Percentiles rank a stretch among this genome's conserved stretches.
Conservation (phyloP, 2,113 vertebrate genomes). For the Coryphaenoides rupestris region DNA sequence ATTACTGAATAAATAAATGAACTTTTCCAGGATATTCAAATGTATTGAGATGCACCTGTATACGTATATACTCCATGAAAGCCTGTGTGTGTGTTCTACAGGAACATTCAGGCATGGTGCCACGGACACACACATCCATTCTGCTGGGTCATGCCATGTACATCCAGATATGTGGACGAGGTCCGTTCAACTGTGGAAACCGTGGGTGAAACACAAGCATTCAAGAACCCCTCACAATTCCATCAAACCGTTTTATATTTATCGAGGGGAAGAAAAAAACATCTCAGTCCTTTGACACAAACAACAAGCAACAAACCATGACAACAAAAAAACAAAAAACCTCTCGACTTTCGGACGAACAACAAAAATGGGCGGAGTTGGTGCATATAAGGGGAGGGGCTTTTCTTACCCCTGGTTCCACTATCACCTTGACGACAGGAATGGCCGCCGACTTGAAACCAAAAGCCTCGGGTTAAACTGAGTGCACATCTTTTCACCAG, state of each 20-base stretch:
- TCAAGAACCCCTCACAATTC: neutral
- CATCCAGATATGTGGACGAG: conserved; percentile 14
- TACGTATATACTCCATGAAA: too few species aligned
- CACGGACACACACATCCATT: neutral
- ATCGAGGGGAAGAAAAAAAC: neutral
- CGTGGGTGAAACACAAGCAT: conserved; percentile 25
- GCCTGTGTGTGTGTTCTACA: too few species aligned
- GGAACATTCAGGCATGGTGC: too few species aligned
- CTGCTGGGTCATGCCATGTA: conserved; percentile 45
- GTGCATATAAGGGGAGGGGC: conserved; percentile 27
- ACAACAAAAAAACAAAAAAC: conserved; percentile 5
- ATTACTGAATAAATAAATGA: too few species aligned
- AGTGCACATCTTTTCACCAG: conserved; percentile 33
- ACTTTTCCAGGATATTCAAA: too few species aligned
- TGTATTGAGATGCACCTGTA: too few species aligned
- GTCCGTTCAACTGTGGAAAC: conserved; percentile 17
- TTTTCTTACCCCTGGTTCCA: conserved; percentile 68
- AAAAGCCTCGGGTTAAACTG: conserved; percentile 57
- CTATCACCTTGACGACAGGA: conserved; percentile 69
- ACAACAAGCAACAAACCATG: neutral
- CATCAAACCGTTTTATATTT: too few species aligned
- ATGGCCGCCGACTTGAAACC: conserved; percentile 68
- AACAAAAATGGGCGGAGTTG: conserved; percentile 29
- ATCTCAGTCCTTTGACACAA: neutral
- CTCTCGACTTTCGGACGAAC: conserved; percentile 34